Evolutionary conservation across 2,888 invertebrate genomes (phyloP), one percentile per base, ranked within the genome.

Genomic region (Fissipunctia ypsillon): DNA sequence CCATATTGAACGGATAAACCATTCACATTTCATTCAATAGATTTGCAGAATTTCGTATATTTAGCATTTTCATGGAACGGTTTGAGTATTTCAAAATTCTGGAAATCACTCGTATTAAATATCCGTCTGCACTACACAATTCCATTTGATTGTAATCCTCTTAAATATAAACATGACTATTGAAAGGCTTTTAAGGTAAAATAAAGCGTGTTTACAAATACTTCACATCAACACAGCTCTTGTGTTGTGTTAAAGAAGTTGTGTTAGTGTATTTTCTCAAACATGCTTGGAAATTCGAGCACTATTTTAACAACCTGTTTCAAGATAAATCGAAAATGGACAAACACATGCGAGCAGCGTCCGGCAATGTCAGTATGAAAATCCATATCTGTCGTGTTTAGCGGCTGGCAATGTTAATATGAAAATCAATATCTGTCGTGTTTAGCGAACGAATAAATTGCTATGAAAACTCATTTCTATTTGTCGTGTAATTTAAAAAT

Each of bases 11-110:
- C 19, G 12, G 10, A 19, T 35, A 7, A 65, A 52, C 38, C 38
- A 52, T 25, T 65, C 65, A 50, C 25, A 50, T 61, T 61, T 43
- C 22, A 61, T 61, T 43, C 25, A 28, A 61, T 28, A 28, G 22
- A 14, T 12, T 43, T 43, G 3, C 41, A 43, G 12, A 19, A 41
- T 19, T 12, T 60, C 2, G 7, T 19, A 25, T n/a, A n/a, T n/a
- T 4, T 35, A 35, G 3, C 22, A 59, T 59, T 60, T 25, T 60
- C 38, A 25, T 60, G 16, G 25, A 38, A n/a, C 9, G 4, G 16
- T 60, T 25, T 3, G 25, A 19, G 6, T 60, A 41, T 60, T 41
- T 25, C 19, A 25, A 25, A 43, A 43, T 28, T 61, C 41, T 61
- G 41, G 19, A 19, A 41, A 61, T 25, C 12, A n/a, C 25, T 60